phyloP scores from a whole-genome alignment of 2,113 vertebrate species.

The Hoplias malabaricus region DNA sequence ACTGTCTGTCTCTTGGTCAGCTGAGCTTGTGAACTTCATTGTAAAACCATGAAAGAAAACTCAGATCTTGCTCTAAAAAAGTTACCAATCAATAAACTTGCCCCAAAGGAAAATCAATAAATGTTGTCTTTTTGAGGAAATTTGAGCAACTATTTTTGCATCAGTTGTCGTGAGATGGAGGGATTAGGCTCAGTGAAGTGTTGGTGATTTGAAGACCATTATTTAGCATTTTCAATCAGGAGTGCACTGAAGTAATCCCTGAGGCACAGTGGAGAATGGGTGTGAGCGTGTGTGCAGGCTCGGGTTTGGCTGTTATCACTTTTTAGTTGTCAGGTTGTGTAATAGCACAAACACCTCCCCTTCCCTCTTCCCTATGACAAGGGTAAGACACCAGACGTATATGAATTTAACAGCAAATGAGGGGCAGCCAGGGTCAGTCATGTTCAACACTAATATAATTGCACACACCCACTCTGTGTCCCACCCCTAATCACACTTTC shows the following conservation, averaged over 20 bases:
- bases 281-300: slow-evolving; percentile 2
- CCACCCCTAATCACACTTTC: slow-evolving; percentile 44
- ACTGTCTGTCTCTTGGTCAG: not conserved
- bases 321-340: not conserved
- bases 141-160: not conserved
- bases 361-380: not conserved
- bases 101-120: slow-evolving; percentile 33
- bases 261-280: not conserved
- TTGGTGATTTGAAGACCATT: slow-evolving; percentile 53
- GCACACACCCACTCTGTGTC: slow-evolving; percentile 27
- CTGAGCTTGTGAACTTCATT: not conserved
- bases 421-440: slow-evolving; percentile 39
- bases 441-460: slow-evolving; percentile 52
- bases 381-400: slow-evolving; percentile 19
- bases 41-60: not conserved
- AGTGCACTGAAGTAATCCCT: slow-evolving; percentile 32
- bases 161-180: slow-evolving; percentile 12
- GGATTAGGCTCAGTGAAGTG: slow-evolving; percentile 54
- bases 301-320: not conserved
- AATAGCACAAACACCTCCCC: not conserved
- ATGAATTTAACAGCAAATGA: slow-evolving; percentile 39
- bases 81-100: slow-evolving; percentile 20
- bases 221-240: slow-evolving; percentile 47
- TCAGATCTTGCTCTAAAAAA: not conserved
- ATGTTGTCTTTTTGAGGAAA: not conserved